phyloP scores from a whole-genome alignment of 2,113 vertebrate species.

The Microtus richardsoni region DNA sequence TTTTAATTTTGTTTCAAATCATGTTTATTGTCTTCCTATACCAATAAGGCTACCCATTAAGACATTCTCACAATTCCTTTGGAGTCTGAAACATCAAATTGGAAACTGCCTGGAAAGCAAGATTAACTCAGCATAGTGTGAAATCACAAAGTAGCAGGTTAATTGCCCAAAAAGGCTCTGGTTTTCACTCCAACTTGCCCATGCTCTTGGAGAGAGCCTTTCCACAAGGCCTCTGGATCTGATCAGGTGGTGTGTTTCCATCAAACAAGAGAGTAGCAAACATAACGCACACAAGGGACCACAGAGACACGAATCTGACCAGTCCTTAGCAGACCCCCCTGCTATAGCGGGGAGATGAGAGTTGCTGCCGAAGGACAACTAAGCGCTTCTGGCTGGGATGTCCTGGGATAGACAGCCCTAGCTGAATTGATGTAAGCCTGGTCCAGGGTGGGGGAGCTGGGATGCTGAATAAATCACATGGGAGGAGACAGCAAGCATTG shows the following conservation, averaged over 20 bases:
- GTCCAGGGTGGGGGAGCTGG: background rate
- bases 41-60: background rate
- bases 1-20: conserved; percentile 7
- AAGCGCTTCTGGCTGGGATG: background rate
- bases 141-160: background rate
- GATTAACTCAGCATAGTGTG: background rate
- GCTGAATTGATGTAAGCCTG: background rate
- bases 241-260: background rate
- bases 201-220: background rate
- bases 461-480: background rate
- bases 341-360: background rate
- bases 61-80: background rate
- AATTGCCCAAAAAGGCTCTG: background rate
- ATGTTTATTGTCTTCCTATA: background rate
- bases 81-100: background rate
- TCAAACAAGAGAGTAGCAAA: background rate
- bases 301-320: background rate
- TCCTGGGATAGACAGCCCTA: background rate
- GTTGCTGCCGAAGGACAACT: accelerated
- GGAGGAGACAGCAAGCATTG: background rate
- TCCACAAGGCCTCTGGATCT: background rate
- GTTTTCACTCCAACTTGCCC: background rate
- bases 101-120: background rate
- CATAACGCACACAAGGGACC: background rate
- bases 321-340: background rate